Evolutionary conservation across 2,797 vertebrate genomes (phyloP).

Genomic region (Acanthiza pusilla): DNA sequence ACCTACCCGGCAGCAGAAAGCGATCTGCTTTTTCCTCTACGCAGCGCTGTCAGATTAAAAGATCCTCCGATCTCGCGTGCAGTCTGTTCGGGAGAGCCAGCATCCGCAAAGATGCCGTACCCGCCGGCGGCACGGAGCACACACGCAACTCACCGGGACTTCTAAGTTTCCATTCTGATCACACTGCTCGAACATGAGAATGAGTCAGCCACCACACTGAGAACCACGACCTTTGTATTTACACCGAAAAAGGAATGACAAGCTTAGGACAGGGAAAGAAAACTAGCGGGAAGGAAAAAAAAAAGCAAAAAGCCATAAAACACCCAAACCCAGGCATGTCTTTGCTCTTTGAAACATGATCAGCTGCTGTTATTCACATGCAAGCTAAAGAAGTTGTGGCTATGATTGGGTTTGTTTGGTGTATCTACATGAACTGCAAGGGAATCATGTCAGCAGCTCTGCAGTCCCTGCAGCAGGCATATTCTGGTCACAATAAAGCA

Average conservation of each 20-base stretch:
- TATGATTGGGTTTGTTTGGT: background rate
- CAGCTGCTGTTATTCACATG: background rate
- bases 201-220: conserved; percentile 1
- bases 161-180: conserved; percentile 23
- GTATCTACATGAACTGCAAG: background rate
- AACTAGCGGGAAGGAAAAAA: accelerated
- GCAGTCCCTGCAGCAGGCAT: background rate
- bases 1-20: background rate
- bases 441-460: background rate
- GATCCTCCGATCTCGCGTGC: accelerated
- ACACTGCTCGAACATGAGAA: conserved; percentile 14
- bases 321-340: background rate
- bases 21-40: background rate
- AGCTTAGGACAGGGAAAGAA: conserved; percentile 3
- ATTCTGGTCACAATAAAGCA: background rate
- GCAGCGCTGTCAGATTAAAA: background rate
- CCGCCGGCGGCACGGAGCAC: background rate
- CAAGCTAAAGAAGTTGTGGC: background rate
- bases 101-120: too few species aligned
- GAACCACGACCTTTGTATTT: conserved; percentile 31
- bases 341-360: background rate
- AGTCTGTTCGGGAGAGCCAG: background rate
- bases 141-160: background rate
- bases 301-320: background rate
- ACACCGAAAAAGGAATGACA: conserved; percentile 19